Evolutionary conservation across 2,113 vertebrate genomes (phyloP), one percentile per base, ranked within the genome.

Genomic region (Psilopsiagon aymara): DNA sequence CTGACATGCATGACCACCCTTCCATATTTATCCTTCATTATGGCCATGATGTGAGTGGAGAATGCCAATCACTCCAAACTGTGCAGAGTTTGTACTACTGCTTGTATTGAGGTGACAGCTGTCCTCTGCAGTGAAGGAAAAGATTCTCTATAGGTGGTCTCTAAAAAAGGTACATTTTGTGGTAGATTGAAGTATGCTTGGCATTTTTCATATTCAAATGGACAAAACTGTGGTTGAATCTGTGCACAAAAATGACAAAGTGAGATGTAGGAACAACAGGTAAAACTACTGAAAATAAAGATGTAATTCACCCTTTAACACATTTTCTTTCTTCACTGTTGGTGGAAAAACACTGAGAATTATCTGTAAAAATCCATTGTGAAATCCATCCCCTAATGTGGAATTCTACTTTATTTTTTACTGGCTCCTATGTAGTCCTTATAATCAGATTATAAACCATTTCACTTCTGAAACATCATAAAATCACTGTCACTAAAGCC

Each of bases 391-490:
- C 55, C 68, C 43, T 63, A n/a, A 29, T 78, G 44, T 86, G 94
- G 82, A 92, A 92, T 88, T 69, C 53, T 94, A 17, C 63, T 83
- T 76, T 73, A 47, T 55, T 53, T 86, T 93, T 92, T 49, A 68
- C 37, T 78, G 69, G 29, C 39, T 95, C 47, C 66, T 82, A 13
- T 62, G 39, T 44, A 60, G 62, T 69, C 31, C 69, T 87, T 96
- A 97, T 95, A 91, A 87, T 37, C 29, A 82, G 18, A 68, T 21
- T 78, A 85, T 68, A 95, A 94, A 79, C 62, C 18, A 57, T 84
- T 94, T 85, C 20, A 60, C 63, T 91, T 89, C 81, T 91, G 88
- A 94, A 91, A 52, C 62, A 68, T 64, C 89, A 62, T 88, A 82
- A 91, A 94, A 89, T 76, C 27, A 5, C 39, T 89, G 62, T 62